A percentile compares a stretch with the other conserved stretches of the same genome.
These are phyloP conservation scores for Macquaria australasica DNA, from an alignment of 2,113 vertebrate species.

Conservation along the genomic window DNA sequence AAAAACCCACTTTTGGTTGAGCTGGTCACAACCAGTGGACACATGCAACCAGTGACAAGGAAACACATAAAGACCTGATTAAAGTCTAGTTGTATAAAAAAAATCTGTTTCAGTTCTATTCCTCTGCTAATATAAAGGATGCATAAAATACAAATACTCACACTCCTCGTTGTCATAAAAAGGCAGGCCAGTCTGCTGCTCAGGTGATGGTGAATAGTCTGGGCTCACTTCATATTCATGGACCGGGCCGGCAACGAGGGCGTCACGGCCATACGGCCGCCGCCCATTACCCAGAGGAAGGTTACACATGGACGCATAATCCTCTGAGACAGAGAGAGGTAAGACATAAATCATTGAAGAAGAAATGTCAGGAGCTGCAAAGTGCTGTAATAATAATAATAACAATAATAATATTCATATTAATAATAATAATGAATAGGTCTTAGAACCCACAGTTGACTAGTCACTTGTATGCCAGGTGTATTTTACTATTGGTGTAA, in stretches of 20 bases:
- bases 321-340: slow-evolving; percentile 78
- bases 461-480: neutral
- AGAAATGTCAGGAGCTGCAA: neutral
- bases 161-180: slow-evolving; percentile 89
- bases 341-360: neutral
- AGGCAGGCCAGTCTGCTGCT: slow-evolving; percentile 77
- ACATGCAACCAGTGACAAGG: neutral
- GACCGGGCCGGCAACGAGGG: slow-evolving; percentile 86
- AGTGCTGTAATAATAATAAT: neutral
- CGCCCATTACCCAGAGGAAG: slow-evolving; percentile 84
- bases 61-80: neutral
- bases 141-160: slow-evolving; percentile 80
- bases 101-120: neutral
- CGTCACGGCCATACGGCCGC: slow-evolving; percentile 90
- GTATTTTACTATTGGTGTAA: neutral
- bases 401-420: too few relatives aligned
- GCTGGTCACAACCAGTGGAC: neutral
- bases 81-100: neutral
- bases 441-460: neutral
- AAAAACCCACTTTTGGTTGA: neutral
- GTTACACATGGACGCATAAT: slow-evolving; percentile 95
- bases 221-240: slow-evolving; percentile 73
- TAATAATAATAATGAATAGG: neutral
- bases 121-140: neutral
- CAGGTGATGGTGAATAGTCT: slow-evolving; percentile 64